Base-by-base conservation (phyloP, 2,888 invertebrate genomes). In the Bedellia somnulentella region DNA sequence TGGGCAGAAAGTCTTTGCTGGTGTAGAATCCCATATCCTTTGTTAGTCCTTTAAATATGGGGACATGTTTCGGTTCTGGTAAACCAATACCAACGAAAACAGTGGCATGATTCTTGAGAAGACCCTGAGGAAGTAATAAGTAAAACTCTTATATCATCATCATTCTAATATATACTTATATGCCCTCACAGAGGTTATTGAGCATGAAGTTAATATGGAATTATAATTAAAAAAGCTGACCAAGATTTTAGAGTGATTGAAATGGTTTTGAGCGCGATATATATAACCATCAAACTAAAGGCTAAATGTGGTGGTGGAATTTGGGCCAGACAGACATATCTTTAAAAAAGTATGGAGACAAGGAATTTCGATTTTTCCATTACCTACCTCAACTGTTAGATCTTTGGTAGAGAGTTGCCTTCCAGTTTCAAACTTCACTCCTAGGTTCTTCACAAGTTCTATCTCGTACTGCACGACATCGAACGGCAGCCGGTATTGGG, bases 381-480 rank as follows among this genome's bases (percentile, higher is more conserved):
- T n/a, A n/a, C n/a, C n/a, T 18, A 18, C 49, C 6, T 24, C 15
- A 6, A 93, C 66, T 3, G 91, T 91, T 13, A 93, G 51, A 49
- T 92, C 90, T 21, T 80, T 73, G 1, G 66, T 67, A 2, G 88
- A 85, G 2, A 98, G 76, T 3, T 80, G 58, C 35, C 89, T 79
- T 5, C 87, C 87, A 6, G 81, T 82, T 45, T 84, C 83, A 56
- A 96, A 87, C 54, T 89, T 88, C 0, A 99, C 95, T 4, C 96
- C 97, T 27, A 99, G 73, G 63, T 99, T 93, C 60, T 86, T 86
- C 27, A 96, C 90, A 17, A 97, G 78, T 29, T 91, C 81, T 9
- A 96, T 83, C 75, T 99, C 99, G 60, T 91, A 99, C 46, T 92
- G 85, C 0, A 99, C 93, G 2, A 91, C 93, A 37, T 89, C 86